These are phyloP conservation scores for Coecobrya sp. DNA, from an alignment of 2,888 invertebrate species.

Conservation along the genomic window DNA sequence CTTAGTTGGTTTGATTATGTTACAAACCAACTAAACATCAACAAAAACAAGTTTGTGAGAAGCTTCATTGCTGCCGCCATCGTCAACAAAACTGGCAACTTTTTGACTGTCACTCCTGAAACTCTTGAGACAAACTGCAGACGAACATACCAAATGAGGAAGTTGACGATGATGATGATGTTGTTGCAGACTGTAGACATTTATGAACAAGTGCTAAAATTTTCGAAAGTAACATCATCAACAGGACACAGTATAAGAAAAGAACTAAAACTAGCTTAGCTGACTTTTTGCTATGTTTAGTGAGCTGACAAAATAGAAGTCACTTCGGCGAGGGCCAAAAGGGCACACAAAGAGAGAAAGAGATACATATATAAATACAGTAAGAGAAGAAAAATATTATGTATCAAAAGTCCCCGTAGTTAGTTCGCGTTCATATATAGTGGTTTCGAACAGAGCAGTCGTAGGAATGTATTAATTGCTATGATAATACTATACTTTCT, in stretches of 20 bases:
- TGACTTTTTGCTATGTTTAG: not conserved
- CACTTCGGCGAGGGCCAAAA: not conserved
- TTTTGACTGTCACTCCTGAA: slow-evolving; percentile 39
- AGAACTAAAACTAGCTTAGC: not conserved
- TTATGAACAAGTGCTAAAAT: slow-evolving; percentile 29
- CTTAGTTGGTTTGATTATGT: not conserved
- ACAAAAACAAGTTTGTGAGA: not conserved
- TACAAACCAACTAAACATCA: slow-evolving; percentile 36
- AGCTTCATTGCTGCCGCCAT: not conserved
- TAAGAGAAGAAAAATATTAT: not conserved
- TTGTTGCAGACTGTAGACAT: not conserved
- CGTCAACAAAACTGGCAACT: slow-evolving; percentile 50
- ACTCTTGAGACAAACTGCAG: slow-evolving; percentile 51
- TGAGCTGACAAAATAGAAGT: not conserved
- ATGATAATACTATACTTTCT: slow-evolving; percentile 50
- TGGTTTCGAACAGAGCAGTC: not conserved
- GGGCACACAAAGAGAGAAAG: not conserved
- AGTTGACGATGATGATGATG: not conserved
- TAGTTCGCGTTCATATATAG: not conserved
- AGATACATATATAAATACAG: not conserved
- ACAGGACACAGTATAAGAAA: slow-evolving; percentile 1
- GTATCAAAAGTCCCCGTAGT: not conserved
- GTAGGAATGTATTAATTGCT: slow-evolving; percentile 53
- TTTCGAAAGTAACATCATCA: slow-evolving; percentile 1
- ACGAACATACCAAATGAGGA: slow-evolving; percentile 27